Conservation (phyloP, 1,140 invertebrate species). For the Drosophila suzukii region DNA sequence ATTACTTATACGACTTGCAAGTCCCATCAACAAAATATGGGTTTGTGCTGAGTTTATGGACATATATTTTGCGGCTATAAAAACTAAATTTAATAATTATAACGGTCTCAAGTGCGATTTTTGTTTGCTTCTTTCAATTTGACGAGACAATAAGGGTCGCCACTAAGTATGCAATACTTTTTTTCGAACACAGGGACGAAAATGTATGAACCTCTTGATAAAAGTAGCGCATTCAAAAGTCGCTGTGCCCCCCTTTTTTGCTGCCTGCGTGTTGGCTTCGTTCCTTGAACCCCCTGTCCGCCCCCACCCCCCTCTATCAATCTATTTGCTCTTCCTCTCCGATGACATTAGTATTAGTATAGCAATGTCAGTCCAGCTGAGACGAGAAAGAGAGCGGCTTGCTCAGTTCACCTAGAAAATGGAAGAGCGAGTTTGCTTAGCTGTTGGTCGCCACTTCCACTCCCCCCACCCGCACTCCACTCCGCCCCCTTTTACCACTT, state of each 20-base stretch:
- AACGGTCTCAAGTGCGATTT: neutral
- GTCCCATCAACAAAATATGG: neutral
- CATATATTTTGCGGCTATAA: neutral
- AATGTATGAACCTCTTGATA: too few relatives aligned
- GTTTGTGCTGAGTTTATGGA: too few relatives aligned
- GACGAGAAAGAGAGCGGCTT: conserved; percentile 8
- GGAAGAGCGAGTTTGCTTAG: conserved; percentile 33
- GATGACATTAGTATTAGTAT: conserved; percentile 19
- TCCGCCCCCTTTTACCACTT: conserved; percentile 1
- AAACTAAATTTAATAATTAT: neutral
- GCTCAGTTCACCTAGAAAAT: conserved; percentile 21
- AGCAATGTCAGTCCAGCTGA: conserved; percentile 40
- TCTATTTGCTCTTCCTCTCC: conserved; percentile 7
- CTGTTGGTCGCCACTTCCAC: conserved; percentile 9
- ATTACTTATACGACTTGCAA: too few relatives aligned
- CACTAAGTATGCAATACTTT: neutral
- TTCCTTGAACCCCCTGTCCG: conserved; percentile 30
- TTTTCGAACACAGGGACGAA: neutral
- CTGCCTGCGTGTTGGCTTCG: conserved; percentile 27
- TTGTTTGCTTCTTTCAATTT: neutral
- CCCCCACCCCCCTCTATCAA: neutral
- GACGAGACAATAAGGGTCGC: neutral
- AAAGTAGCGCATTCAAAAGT: conserved; percentile 3
- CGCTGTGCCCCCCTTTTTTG: neutral
- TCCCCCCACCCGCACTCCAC: neutral